These are phyloP conservation scores for Eutolmus rufibarbis DNA, from an alignment of 2,888 invertebrate genomes.

Conservation along the genomic window DNA sequence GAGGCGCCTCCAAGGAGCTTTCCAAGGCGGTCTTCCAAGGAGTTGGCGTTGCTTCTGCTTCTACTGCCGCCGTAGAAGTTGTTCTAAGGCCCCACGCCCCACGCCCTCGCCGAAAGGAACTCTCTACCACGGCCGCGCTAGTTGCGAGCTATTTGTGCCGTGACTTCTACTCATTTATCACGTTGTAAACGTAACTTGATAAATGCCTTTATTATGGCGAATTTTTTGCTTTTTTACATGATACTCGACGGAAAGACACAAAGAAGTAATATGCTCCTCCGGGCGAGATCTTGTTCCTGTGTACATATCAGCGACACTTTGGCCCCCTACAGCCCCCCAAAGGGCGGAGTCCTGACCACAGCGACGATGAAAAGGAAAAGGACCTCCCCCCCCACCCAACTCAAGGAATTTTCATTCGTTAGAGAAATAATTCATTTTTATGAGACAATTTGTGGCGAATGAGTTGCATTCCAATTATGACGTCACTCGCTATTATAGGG, in stretches of 20 bases:
- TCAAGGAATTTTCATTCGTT: slow-evolving; percentile 26
- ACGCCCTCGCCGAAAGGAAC: not conserved
- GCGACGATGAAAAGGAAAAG: not conserved
- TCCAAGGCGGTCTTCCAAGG: not conserved
- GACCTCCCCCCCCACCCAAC: not conserved
- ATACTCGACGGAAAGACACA: slow-evolving; percentile 17
- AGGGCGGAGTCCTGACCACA: not conserved
- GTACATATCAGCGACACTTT: not conserved
- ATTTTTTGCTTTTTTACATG: slow-evolving; percentile 36
- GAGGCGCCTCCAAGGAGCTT: not conserved
- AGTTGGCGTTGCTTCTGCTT: not conserved
- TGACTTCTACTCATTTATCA: slow-evolving; percentile 45
- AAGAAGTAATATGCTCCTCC: slow-evolving; percentile 15
- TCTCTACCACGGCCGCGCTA: not conserved
- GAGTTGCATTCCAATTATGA: slow-evolving; percentile 38
- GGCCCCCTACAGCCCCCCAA: not conserved
- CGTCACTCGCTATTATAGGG: not conserved
- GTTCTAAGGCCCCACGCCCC: not conserved
- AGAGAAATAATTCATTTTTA: slow-evolving; percentile 38
- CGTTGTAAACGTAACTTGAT: slow-evolving; percentile 45
- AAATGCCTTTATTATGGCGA: slow-evolving; percentile 46
- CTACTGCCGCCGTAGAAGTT: not conserved
- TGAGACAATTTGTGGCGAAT: slow-evolving; percentile 33
- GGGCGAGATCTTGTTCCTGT: not conserved
- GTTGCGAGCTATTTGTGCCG: slow-evolving; percentile 44